Evolutionary conservation across 2,888 invertebrate genomes (phyloP).

Genomic region (Clusia tigrina): DNA sequence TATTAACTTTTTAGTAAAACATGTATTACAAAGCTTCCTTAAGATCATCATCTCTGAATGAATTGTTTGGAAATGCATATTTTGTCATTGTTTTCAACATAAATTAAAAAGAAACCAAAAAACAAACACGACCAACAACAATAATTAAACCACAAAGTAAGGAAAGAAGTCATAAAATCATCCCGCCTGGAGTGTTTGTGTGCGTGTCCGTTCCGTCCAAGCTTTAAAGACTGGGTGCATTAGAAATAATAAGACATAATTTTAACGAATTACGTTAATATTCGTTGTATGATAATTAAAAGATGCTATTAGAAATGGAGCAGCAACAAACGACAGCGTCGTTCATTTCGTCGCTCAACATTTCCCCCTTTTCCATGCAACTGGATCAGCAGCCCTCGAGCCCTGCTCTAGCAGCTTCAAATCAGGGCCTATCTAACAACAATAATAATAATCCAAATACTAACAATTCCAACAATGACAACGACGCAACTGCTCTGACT

Average conservation of each 20-base stretch:
- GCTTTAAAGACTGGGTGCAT: neutral
- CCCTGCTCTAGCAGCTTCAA: no score
- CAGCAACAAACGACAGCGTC: constrained; percentile 80
- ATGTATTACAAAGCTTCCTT: constrained; percentile 15
- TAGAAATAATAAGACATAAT: neutral
- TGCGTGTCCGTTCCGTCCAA: neutral
- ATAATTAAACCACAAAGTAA: constrained; percentile 23
- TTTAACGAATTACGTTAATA: constrained; percentile 1
- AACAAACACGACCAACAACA: constrained; percentile 16
- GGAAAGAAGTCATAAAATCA: neutral
- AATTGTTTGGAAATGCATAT: constrained; percentile 9
- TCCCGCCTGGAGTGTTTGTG: neutral
- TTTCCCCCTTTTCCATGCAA: constrained; percentile 84
- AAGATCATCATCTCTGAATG: constrained; percentile 23
- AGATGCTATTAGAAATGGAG: constrained; percentile 87
- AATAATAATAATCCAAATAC: constrained; percentile 38
- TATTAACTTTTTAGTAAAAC: neutral
- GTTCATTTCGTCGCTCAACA: constrained; percentile 88
- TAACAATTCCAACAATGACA: constrained; percentile 46
- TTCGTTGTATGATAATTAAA: constrained; percentile 51
- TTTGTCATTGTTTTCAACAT: constrained; percentile 17
- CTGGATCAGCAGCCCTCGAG: constrained; percentile 76
- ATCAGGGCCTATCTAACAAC: constrained; percentile 43
- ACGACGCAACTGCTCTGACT: constrained; percentile 45
- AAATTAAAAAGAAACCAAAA: constrained; percentile 14